phyloP scores from a whole-genome alignment of 2,888 invertebrate species.

The Scaptomyza cyrtandrae region DNA sequence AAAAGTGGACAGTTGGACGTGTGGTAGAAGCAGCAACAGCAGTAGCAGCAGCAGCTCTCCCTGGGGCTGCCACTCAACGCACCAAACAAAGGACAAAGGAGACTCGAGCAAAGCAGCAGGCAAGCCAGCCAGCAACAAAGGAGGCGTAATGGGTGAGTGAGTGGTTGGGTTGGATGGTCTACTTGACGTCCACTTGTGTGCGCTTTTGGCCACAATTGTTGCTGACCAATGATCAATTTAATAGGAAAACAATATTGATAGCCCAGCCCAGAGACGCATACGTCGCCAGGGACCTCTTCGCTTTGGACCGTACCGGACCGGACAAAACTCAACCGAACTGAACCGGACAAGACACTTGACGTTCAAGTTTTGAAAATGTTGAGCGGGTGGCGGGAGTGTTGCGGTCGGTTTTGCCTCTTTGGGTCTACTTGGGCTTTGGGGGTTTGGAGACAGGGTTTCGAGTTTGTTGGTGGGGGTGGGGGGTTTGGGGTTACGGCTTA shows the following conservation, averaged over 20 bases:
- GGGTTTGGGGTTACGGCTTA: slow-evolving; percentile 14
- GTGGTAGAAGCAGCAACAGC: slow-evolving; percentile 17
- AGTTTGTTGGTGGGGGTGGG: neutral
- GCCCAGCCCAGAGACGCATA: slow-evolving; percentile 41
- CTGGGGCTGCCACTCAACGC: slow-evolving; percentile 56
- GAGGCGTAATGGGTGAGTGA: neutral
- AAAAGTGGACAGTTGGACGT: slow-evolving; percentile 46
- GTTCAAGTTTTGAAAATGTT: slow-evolving; percentile 27
- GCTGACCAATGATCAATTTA: slow-evolving; percentile 84
- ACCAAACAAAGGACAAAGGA: slow-evolving; percentile 34
- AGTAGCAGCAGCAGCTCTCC: slow-evolving; percentile 36
- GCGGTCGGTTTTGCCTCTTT: slow-evolving; percentile 34
- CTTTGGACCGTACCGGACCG: neutral
- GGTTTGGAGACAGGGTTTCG: neutral
- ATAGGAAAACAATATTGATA: slow-evolving; percentile 84
- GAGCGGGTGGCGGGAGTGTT: slow-evolving; percentile 64
- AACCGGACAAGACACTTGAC: slow-evolving; percentile 55
- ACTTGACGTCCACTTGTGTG: slow-evolving; percentile 29
- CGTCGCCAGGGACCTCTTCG: slow-evolving; percentile 17
- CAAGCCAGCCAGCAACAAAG: neutral
- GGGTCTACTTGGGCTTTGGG: slow-evolving; percentile 4
- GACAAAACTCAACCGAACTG: slow-evolving; percentile 23
- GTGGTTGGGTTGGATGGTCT: neutral
- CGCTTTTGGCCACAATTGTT: slow-evolving; percentile 65
- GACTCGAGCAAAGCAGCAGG: no score